Conservation (phyloP, 2,888 invertebrate species). For the Hyles lineata region DNA sequence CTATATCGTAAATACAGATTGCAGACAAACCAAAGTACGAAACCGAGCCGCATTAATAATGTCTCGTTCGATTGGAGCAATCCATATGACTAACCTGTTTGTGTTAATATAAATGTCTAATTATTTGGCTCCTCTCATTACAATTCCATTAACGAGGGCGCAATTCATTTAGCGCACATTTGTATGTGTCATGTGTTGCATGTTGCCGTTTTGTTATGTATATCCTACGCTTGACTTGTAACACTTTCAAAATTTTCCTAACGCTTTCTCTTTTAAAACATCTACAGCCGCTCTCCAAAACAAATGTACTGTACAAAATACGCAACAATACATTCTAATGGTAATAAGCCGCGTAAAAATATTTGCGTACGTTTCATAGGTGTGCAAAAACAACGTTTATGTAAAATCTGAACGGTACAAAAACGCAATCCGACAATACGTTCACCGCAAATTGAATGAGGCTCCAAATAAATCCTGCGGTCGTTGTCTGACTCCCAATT, state of each 20-base stretch:
- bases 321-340: background rate
- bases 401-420: conserved; percentile 64
- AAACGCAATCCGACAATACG: conserved; percentile 78
- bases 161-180: conserved; percentile 60
- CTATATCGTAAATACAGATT: conserved; percentile 60
- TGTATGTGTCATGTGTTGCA: conserved; percentile 68
- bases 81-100: background rate
- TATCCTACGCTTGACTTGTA: conserved; percentile 64
- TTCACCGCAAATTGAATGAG: conserved; percentile 82
- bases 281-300: conserved; percentile 59
- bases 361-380: conserved; percentile 44
- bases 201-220: conserved; percentile 64
- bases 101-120: conserved; percentile 28
- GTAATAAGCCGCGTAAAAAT: conserved; percentile 40
- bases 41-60: conserved; percentile 36
- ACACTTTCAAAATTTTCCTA: conserved; percentile 57
- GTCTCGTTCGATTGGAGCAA: background rate
- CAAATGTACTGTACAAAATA: background rate
- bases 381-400: conserved; percentile 54
- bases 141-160: conserved; percentile 63
- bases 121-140: conserved; percentile 58
- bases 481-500: conserved; percentile 77
- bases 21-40: background rate
- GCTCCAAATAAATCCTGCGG: conserved; percentile 81
- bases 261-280: conserved; percentile 50